Evolutionary conservation across 2,888 invertebrate species (phyloP).

Genomic region (Hypomecis atomaria): DNA sequence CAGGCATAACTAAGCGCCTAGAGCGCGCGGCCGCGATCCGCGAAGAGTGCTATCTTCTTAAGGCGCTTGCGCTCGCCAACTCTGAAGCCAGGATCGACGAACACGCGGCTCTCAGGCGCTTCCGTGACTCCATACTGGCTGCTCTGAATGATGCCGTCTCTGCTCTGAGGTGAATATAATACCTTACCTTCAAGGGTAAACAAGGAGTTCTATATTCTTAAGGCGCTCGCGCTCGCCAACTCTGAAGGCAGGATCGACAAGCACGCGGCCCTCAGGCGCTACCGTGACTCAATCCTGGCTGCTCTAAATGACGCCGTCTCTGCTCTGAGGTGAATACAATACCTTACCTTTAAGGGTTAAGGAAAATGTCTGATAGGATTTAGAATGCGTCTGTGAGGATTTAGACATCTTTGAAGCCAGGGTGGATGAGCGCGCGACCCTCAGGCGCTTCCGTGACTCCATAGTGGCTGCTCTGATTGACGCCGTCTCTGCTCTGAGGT

Average conservation of each 20-base stretch:
- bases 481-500: slow-evolving; percentile 91
- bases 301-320: slow-evolving; percentile 95
- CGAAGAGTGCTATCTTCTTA: slow-evolving; percentile 97
- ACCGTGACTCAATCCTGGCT: slow-evolving; percentile 94
- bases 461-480: slow-evolving; percentile 95
- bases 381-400: too few relatives aligned
- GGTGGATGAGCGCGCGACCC: slow-evolving; percentile 93
- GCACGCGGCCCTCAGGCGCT: slow-evolving; percentile 92
- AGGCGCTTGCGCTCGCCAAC: slow-evolving; percentile 96
- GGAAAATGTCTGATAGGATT: too few relatives aligned
- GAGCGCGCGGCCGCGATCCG: slow-evolving; percentile 92
- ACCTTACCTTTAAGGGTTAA: slow-evolving; percentile 72
- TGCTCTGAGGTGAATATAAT: slow-evolving; percentile 83
- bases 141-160: slow-evolving; percentile 95
- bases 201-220: slow-evolving; percentile 97
- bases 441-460: slow-evolving; percentile 94
- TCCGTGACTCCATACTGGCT: slow-evolving; percentile 94
- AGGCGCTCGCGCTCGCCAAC: slow-evolving; percentile 96
- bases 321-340: slow-evolving; percentile 83
- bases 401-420: slow-evolving; percentile 97
- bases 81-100: slow-evolving; percentile 96
- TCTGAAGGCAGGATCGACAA: slow-evolving; percentile 96
- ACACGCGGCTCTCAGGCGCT: slow-evolving; percentile 92
- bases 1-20: slow-evolving; percentile 86
- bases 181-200: too few relatives aligned